Evolutionary conservation across 2,888 invertebrate genomes (phyloP).

Genomic region (Rhorus exstirpatorius): DNA sequence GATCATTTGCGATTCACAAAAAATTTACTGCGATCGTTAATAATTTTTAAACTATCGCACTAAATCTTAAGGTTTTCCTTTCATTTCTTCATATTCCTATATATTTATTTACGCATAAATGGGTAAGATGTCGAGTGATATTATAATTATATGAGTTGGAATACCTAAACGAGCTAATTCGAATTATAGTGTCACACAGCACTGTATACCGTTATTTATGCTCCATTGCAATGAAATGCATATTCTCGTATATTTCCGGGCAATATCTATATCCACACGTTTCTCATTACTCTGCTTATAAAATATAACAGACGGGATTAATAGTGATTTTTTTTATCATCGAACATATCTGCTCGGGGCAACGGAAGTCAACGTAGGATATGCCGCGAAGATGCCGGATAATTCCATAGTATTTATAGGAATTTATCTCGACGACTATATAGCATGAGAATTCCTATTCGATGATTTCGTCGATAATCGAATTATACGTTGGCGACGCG

Average conservation of each 20-base stretch:
- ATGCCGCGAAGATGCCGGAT: constrained; percentile 14
- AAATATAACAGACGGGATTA: constrained; percentile 9
- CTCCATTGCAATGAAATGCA: constrained; percentile 39
- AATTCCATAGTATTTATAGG: constrained; percentile 52
- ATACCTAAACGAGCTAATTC: constrained; percentile 58
- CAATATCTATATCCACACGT: neutral
- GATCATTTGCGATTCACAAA: constrained; percentile 2
- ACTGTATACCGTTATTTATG: constrained; percentile 57
- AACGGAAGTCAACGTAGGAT: constrained; percentile 3
- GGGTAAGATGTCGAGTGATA: constrained; percentile 45
- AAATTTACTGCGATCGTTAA: constrained; percentile 31
- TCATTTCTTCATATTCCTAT: constrained; percentile 7
- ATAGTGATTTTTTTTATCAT: neutral
- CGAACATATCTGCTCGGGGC: neutral
- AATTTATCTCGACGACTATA: constrained; percentile 41
- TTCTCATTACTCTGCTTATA: constrained; percentile 24
- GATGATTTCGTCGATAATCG: constrained; percentile 43
- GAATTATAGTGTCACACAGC: constrained; percentile 64
- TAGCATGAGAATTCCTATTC: constrained; percentile 13
- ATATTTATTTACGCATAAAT: constrained; percentile 24
- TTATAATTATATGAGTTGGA: constrained; percentile 50
- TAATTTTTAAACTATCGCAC: constrained; percentile 45
- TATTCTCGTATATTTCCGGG: constrained; percentile 46
- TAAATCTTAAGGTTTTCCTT: constrained; percentile 5
- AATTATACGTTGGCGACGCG: constrained; percentile 35